Conservation (phyloP, 2,113 vertebrate genomes). For the Parotia lawesii region DNA sequence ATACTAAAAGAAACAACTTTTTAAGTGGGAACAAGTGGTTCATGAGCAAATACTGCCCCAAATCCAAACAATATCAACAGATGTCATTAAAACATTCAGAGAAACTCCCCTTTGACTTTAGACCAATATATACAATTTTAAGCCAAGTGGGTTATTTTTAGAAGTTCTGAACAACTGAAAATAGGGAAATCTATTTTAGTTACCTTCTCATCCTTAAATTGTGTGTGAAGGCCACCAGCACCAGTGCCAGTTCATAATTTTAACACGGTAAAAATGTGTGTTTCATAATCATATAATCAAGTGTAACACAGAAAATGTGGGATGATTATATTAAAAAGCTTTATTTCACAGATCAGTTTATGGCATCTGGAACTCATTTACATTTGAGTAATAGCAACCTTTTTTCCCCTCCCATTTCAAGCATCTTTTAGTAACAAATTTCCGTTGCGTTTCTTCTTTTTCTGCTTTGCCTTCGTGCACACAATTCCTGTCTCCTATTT, state of each 20-base stretch:
- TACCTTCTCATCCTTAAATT: slow-evolving; percentile 27
- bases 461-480: not conserved
- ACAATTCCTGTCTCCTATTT: not conserved
- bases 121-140: not conserved
- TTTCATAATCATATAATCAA: slow-evolving; percentile 7
- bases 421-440: not conserved
- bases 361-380: slow-evolving; percentile 33
- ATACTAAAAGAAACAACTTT: not conserved
- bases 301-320: slow-evolving; percentile 10
- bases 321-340: slow-evolving; percentile 14
- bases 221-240: slow-evolving; percentile 1
- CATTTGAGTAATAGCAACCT: slow-evolving; percentile 22
- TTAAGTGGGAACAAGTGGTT: not conserved
- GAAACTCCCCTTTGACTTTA: not conserved
- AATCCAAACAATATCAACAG: not conserved
- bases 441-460: not conserved
- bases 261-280: not conserved
- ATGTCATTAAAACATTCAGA: not conserved
- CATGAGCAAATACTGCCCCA: not conserved
- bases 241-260: not conserved
- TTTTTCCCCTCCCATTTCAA: not conserved
- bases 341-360: not conserved
- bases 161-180: slow-evolving; percentile 12
- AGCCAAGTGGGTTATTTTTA: slow-evolving; percentile 18
- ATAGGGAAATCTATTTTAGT: slow-evolving; percentile 28